phyloP scores from a whole-genome alignment of 2,113 vertebrate species.

The Psittacara wagleri region DNA sequence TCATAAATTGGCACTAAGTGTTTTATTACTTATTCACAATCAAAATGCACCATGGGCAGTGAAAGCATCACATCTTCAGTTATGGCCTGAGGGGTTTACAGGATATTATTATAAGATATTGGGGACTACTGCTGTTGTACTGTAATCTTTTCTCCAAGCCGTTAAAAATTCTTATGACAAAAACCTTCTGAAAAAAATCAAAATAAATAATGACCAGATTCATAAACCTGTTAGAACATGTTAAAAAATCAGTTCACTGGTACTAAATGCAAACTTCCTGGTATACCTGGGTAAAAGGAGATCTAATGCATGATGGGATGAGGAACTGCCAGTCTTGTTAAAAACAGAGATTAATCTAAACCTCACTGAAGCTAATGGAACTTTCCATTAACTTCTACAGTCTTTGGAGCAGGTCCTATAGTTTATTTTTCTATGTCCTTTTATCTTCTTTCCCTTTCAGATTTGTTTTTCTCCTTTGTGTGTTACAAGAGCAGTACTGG shows the following conservation, averaged over 20 bases:
- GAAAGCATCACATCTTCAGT: not conserved
- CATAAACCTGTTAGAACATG: not conserved
- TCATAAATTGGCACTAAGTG: not conserved
- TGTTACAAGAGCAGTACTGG: constrained; percentile 57
- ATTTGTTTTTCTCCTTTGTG: constrained; percentile 69
- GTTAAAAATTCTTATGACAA: not conserved
- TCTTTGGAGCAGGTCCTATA: constrained; percentile 45
- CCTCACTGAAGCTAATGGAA: constrained; percentile 47
- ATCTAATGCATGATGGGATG: not conserved
- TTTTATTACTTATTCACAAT: not conserved
- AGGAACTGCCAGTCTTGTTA: not conserved
- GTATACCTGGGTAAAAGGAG: not conserved
- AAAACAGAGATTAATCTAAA: not conserved
- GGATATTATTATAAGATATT: not conserved
- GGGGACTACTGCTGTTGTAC: not conserved
- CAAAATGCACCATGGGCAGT: not conserved
- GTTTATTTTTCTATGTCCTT: constrained; percentile 56
- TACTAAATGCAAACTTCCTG: not conserved
- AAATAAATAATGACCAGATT: not conserved
- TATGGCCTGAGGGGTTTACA: not conserved
- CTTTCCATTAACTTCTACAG: constrained; percentile 60
- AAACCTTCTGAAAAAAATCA: not conserved
- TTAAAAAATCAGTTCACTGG: not conserved
- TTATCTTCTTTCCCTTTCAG: constrained; percentile 70
- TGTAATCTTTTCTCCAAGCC: not conserved